A percentile compares a stretch with the other conserved stretches of the same genome.
These are phyloP conservation scores for Coenobita brevimanus DNA, from an alignment of 1,140 invertebrate species.

Conservation along the genomic window DNA sequence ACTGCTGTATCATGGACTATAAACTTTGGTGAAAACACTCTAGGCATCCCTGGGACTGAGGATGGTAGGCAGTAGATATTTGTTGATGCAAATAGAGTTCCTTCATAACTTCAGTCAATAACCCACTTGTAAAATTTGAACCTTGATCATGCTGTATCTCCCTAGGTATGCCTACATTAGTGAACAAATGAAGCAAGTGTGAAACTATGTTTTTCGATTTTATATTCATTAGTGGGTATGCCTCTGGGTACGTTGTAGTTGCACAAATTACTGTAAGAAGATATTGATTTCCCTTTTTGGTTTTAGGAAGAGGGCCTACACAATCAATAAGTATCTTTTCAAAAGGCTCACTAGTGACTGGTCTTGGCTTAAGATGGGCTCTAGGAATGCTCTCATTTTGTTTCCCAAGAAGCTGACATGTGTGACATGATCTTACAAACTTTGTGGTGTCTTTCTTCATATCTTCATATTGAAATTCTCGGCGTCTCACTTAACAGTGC, in stretches of 20 bases:
- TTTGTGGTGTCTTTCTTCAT: not conserved
- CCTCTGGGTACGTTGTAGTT: not conserved
- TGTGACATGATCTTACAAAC: constrained; percentile 18
- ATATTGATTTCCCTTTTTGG: constrained; percentile 30
- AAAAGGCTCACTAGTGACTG: constrained; percentile 3
- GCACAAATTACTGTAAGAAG: constrained; percentile 16
- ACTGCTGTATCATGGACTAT: not conserved
- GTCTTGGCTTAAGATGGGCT: constrained; percentile 18
- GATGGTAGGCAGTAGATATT: not conserved
- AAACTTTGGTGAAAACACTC: not conserved
- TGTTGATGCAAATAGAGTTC: not conserved
- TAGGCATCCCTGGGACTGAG: not conserved
- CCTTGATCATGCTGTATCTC: constrained; percentile 25
- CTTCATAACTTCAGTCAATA: not conserved
- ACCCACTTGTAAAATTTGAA: constrained; percentile 21
- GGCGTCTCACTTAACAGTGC: too few species aligned
- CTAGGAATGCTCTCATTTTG: constrained; percentile 5
- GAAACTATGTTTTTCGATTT: not conserved
- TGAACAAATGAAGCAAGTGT: constrained; percentile 4
- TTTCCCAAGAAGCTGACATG: constrained; percentile 15
- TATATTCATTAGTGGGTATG: not conserved
- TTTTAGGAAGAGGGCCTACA: constrained; percentile 3
- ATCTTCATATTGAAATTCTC: too few species aligned
- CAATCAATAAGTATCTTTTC: constrained; percentile 14
- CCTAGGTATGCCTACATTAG: constrained; percentile 10